phyloP scores from a whole-genome alignment of 37 sponge, comb jelly and placozoan genomes.

The Oopsacas minuta region DNA sequence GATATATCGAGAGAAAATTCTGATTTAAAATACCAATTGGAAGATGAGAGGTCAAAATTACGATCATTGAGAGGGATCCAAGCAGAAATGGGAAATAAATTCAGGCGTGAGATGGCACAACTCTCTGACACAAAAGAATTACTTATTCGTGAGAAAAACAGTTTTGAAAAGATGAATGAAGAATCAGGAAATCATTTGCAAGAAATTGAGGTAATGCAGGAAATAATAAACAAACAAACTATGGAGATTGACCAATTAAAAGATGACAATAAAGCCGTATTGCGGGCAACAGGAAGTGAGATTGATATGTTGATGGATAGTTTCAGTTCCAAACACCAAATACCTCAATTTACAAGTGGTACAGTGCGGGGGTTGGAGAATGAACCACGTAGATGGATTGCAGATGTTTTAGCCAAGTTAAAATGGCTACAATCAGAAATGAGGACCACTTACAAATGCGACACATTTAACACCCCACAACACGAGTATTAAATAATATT shows the following conservation, averaged over 20 bases:
- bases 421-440: neutral
- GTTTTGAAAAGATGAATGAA: neutral
- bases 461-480: neutral
- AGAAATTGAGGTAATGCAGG: neutral
- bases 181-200: neutral
- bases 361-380: neutral
- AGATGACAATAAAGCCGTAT: neutral
- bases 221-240: neutral
- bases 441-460: neutral
- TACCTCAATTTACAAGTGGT: neutral
- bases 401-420: neutral
- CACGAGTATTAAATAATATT: neutral
- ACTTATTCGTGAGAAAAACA: neutral
- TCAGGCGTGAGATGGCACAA: neutral
- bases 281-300: neutral
- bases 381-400: conserved; percentile 6
- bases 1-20: neutral
- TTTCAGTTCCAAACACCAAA: neutral
- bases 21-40: neutral
- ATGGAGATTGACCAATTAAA: neutral
- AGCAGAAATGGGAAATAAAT: neutral
- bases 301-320: neutral
- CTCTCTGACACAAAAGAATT: neutral
- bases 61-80: neutral
- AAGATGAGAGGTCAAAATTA: neutral